These are phyloP conservation scores for Ectropis crepuscularia DNA, from an alignment of 2,888 invertebrate genomes.

Conservation along the genomic window DNA sequence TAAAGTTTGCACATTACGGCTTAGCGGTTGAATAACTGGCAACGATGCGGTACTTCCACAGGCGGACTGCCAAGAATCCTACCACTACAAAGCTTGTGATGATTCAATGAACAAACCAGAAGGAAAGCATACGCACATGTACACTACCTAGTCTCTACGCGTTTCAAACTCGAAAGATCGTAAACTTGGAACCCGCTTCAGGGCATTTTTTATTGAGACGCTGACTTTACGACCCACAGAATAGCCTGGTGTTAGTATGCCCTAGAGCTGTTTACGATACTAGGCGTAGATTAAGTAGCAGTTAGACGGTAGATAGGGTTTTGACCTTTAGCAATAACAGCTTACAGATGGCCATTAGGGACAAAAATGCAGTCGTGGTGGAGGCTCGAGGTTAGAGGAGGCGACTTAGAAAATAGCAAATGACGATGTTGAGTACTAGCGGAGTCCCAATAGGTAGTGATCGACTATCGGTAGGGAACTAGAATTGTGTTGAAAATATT, in stretches of 20 bases:
- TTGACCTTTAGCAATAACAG: conserved; percentile 69
- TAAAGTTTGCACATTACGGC: no score
- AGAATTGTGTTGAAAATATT: background rate
- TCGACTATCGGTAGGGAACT: background rate
- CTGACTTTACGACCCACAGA: conserved; percentile 64
- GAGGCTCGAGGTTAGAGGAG: background rate
- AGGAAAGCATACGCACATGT: background rate
- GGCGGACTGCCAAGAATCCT: no score
- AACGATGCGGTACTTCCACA: no score
- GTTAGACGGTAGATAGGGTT: conserved; percentile 50
- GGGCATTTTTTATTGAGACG: conserved; percentile 73
- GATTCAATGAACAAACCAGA: background rate
- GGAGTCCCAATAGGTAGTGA: background rate
- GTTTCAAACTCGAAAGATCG: conserved; percentile 67
- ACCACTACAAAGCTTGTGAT: background rate
- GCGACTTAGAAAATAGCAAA: no score
- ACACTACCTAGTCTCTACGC: conserved; percentile 16
- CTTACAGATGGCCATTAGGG: background rate
- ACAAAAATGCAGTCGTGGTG: background rate
- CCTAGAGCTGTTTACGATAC: conserved; percentile 19
- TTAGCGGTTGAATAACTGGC: no score
- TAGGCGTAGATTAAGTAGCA: conserved; percentile 19
- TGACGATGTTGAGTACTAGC: background rate
- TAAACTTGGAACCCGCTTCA: conserved; percentile 62
- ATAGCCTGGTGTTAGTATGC: conserved; percentile 12